Evolutionary conservation across 2,888 invertebrate genomes (phyloP).

Genomic region (Parelbella ahira): DNA sequence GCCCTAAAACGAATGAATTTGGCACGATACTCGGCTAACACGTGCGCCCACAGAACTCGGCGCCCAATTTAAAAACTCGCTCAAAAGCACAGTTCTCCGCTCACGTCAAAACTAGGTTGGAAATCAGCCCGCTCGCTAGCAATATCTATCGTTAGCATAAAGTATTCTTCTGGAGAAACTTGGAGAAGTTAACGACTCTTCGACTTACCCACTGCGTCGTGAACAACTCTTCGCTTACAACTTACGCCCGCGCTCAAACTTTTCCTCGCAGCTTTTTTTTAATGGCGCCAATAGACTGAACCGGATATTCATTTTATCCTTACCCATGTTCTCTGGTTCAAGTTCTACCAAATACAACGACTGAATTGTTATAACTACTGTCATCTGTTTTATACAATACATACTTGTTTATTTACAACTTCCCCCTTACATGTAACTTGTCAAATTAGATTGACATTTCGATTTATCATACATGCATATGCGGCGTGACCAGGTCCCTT

Average conservation of each 20-base stretch:
- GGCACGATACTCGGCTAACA: conserved; percentile 5
- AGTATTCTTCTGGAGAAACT: conserved; percentile 16
- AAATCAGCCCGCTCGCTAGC: conserved; percentile 3
- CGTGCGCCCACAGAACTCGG: neutral
- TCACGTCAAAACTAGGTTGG: conserved; percentile 13
- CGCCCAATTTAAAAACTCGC: conserved; percentile 8
- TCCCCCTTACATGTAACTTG: too few relatives aligned
- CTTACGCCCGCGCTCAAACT: conserved; percentile 1
- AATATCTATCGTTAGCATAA: conserved; percentile 8
- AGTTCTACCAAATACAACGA: too few relatives aligned
- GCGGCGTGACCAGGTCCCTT: too few relatives aligned
- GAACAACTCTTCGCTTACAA: conserved; percentile 11
- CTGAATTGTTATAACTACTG: too few relatives aligned
- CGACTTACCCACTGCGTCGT: conserved; percentile 10
- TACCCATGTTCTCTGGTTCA: too few relatives aligned
- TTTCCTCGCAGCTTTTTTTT: conserved; percentile 6
- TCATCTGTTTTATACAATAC: too few relatives aligned
- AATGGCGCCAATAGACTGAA: conserved; percentile 8
- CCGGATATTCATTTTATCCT: too few relatives aligned
- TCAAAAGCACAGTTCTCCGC: conserved; percentile 3
- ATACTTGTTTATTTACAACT: too few relatives aligned
- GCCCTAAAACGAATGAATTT: neutral
- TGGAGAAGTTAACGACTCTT: conserved; percentile 10
- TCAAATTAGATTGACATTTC: too few relatives aligned
- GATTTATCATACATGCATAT: too few relatives aligned